A percentile compares a stretch with the other conserved stretches of the same genome.
These are phyloP conservation scores for Dasypolia templi DNA, from an alignment of 2,888 invertebrate genomes.

Conservation along the genomic window DNA sequence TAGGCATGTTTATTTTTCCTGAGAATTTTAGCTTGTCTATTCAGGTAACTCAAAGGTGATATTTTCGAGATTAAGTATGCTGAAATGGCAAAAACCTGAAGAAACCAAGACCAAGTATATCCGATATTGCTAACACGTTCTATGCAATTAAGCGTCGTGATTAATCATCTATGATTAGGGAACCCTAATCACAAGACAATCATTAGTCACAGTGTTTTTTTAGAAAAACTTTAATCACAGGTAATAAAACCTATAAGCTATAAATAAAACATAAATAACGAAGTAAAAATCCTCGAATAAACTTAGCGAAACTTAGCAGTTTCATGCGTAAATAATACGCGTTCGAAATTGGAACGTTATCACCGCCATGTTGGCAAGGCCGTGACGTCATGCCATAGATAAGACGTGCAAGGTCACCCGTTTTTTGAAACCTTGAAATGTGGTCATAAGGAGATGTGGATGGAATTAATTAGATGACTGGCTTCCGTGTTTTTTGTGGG, in stretches of 20 bases:
- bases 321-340: constrained; percentile 51
- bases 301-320: constrained; percentile 15
- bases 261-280: neutral
- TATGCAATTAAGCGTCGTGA: no score
- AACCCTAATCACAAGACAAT: no score
- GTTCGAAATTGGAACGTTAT: constrained; percentile 59
- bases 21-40: no score
- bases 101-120: no score
- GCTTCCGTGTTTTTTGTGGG: constrained; percentile 29
- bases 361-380: constrained; percentile 41
- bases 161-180: no score
- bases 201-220: neutral
- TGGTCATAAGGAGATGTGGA: constrained; percentile 23
- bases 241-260: neutral
- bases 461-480: constrained; percentile 35
- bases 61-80: no score
- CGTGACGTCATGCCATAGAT: constrained; percentile 58
- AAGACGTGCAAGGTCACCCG: constrained; percentile 51
- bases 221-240: neutral
- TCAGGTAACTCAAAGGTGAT: no score
- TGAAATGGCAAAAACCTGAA: no score
- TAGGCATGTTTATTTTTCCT: no score
- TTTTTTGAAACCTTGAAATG: constrained; percentile 38
- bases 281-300: constrained; percentile 12
- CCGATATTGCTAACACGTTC: no score